Percentiles rank a stretch among this genome's conserved stretches.
Conservation (phyloP, 2,888 invertebrate genomes). For the Plagiodera versicolora region DNA sequence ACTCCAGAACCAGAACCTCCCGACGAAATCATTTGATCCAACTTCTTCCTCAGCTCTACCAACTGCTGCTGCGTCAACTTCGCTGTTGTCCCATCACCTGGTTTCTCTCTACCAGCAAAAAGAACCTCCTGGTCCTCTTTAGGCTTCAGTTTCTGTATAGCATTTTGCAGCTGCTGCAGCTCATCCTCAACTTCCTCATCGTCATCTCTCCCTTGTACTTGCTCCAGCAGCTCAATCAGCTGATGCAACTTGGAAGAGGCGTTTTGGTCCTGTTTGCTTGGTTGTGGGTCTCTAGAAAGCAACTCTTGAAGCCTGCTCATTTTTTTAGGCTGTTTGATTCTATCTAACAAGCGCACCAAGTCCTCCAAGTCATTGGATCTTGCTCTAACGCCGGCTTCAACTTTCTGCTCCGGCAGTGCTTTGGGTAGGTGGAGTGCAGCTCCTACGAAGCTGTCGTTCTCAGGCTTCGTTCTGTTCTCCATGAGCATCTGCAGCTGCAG, state of each 20-base stretch:
- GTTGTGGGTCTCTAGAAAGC: neutral
- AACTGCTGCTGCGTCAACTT: slow-evolving; percentile 15
- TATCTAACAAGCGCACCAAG: neutral
- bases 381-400: neutral
- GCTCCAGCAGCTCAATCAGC: slow-evolving; percentile 3
- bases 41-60: slow-evolving; percentile 15
- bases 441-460: slow-evolving; percentile 10
- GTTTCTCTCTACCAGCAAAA: neutral
- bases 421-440: slow-evolving; percentile 16
- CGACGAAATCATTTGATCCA: slow-evolving; percentile 13
- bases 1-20: neutral
- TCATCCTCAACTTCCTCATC: slow-evolving; percentile 37
- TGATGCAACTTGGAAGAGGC: neutral
- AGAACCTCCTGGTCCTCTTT: slow-evolving; percentile 28
- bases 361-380: neutral
- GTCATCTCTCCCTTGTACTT: slow-evolving; percentile 20
- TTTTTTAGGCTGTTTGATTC: neutral
- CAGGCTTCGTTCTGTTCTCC: neutral
- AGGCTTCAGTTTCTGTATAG: slow-evolving; percentile 42
- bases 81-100: neutral
- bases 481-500: slow-evolving; percentile 29
- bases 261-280: too few relatives aligned
- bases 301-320: neutral
- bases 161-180: slow-evolving; percentile 41
- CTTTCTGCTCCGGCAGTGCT: too few relatives aligned